A percentile compares a stretch with the other conserved stretches of the same genome.
These are phyloP conservation scores for Parthenolecanium corni DNA, from an alignment of 2,888 invertebrate genomes.

Conservation along the genomic window DNA sequence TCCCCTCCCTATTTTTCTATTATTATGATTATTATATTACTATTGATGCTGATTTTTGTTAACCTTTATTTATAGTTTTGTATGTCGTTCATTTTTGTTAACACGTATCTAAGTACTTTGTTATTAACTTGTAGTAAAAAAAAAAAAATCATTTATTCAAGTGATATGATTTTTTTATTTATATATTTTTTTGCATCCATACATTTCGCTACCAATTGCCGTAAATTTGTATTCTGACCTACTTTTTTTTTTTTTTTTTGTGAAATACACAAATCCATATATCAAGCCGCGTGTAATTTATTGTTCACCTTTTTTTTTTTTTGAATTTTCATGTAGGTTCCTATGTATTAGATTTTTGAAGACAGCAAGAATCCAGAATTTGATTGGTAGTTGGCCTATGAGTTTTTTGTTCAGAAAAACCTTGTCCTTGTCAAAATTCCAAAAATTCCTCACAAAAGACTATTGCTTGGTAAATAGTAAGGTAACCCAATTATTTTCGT, in stretches of 20 bases:
- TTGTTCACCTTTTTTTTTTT: too few relatives aligned
- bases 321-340: too few relatives aligned
- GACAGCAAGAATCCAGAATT: too few relatives aligned
- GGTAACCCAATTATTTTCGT: too few relatives aligned
- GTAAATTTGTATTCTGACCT: slow-evolving; percentile 17
- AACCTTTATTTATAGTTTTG: slow-evolving; percentile 24
- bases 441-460: too few relatives aligned
- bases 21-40: background rate
- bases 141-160: slow-evolving; percentile 6
- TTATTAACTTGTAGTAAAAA: slow-evolving; percentile 22
- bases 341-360: too few relatives aligned
- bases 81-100: slow-evolving; percentile 24
- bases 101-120: slow-evolving; percentile 20
- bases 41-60: slow-evolving; percentile 21
- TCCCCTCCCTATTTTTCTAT: background rate
- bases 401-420: too few relatives aligned
- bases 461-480: too few relatives aligned
- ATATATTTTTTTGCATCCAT: slow-evolving; percentile 17
- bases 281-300: too few relatives aligned
- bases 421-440: too few relatives aligned
- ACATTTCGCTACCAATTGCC: slow-evolving; percentile 24
- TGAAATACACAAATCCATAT: slow-evolving; percentile 18
- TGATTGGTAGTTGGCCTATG: too few relatives aligned
- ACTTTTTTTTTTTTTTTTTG: slow-evolving; percentile 19
- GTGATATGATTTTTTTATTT: slow-evolving; percentile 21